These are phyloP conservation scores for Carcharodon carcharias DNA, from an alignment of 2,797 vertebrate genomes.

Conservation along the genomic window DNA sequence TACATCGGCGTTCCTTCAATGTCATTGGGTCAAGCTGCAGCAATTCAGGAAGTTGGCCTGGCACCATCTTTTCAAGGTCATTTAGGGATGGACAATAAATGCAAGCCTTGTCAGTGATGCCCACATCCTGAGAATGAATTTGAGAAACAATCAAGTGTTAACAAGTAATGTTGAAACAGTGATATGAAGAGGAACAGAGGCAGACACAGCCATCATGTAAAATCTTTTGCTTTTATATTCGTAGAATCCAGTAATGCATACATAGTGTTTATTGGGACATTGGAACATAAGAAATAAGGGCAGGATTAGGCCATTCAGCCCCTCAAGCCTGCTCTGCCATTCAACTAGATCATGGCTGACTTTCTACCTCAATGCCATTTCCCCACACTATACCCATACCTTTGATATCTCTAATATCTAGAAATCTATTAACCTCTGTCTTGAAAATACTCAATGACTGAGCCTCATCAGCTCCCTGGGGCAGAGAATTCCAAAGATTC, in stretches of 20 bases:
- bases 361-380: no score
- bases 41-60: background rate
- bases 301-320: no score
- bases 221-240: background rate
- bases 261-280: no score
- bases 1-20: background rate
- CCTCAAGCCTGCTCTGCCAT: no score
- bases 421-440: no score
- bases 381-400: no score
- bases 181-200: background rate
- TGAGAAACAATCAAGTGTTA: background rate
- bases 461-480: no score
- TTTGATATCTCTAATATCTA: no score
- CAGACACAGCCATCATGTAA: background rate
- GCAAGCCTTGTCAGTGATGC: background rate
- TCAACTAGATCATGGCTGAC: no score
- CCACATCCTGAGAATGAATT: background rate
- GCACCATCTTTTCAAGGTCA: background rate
- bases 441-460: no score
- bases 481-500: no score
- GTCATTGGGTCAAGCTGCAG: background rate
- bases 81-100: background rate
- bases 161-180: background rate
- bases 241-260: background rate
- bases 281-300: no score